Conservation (phyloP, 2,113 vertebrate species). For the Podiceps cristatus region DNA sequence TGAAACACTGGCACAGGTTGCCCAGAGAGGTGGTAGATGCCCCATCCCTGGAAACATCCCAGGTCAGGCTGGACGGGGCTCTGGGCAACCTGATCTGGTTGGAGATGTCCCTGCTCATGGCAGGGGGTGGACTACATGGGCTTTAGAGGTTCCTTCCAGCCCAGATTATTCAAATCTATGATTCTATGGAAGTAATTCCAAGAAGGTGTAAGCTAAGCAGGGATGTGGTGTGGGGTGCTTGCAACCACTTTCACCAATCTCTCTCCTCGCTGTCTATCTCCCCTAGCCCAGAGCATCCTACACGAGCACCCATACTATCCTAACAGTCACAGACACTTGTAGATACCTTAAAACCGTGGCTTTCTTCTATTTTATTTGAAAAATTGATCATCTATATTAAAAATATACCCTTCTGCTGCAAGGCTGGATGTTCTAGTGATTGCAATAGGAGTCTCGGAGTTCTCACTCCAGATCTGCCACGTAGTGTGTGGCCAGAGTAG, state of each 20-base stretch:
- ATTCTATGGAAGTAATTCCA: neutral
- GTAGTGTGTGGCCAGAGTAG: neutral
- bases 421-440: neutral
- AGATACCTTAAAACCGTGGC: neutral
- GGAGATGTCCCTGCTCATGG: no score
- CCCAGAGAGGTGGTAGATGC: no score
- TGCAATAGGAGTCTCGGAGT: neutral
- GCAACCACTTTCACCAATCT: neutral
- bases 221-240: neutral
- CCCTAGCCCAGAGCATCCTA: neutral
- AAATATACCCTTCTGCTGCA: neutral
- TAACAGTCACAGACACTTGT: neutral
- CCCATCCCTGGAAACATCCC: no score
- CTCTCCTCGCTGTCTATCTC: neutral
- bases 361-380: neutral
- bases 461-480: neutral
- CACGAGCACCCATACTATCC: neutral
- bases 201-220: neutral
- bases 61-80: no score
- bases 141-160: no score
- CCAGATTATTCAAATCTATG: no score
- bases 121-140: no score
- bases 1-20: no score
- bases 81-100: no score
- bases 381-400: neutral